These are phyloP conservation scores for Cephonodes hylas DNA, from an alignment of 2,888 invertebrate genomes.

Conservation along the genomic window DNA sequence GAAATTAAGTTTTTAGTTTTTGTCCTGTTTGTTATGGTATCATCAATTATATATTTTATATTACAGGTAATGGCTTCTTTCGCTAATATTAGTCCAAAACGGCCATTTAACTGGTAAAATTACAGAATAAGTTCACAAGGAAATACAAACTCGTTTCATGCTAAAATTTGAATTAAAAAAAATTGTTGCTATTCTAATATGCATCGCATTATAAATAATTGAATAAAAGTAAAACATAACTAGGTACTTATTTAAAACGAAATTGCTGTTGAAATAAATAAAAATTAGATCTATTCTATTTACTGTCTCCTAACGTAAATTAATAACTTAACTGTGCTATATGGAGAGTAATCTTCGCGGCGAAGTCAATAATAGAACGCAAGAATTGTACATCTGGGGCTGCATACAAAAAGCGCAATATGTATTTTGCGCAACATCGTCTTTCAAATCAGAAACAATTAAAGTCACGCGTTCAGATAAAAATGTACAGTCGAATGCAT, in stretches of 20 bases:
- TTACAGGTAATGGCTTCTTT: background rate
- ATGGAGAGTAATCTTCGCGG: background rate
- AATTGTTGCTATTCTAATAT: background rate
- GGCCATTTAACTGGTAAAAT: too few relatives aligned
- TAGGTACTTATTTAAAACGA: too few relatives aligned
- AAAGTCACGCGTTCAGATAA: background rate
- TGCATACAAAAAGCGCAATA: background rate
- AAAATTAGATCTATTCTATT: background rate
- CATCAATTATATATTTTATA: background rate
- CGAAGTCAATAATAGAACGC: background rate
- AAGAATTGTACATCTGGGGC: background rate
- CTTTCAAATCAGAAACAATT: background rate
- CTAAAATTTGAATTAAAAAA: too few relatives aligned
- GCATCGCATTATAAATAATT: background rate
- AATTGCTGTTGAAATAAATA: too few relatives aligned
- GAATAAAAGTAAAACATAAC: too few relatives aligned
- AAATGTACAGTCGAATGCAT: background rate
- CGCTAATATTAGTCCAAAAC: background rate
- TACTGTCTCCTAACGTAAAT: background rate
- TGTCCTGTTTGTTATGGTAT: background rate
- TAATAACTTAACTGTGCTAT: background rate
- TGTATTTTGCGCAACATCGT: background rate
- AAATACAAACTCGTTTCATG: too few relatives aligned
- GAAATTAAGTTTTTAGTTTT: constrained; percentile 1
- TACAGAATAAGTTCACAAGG: too few relatives aligned